Percentiles rank a stretch among this genome's conserved stretches.
Conservation (phyloP, 2,797 vertebrate genomes). For the Poeciliopsis paucimaculata region DNA sequence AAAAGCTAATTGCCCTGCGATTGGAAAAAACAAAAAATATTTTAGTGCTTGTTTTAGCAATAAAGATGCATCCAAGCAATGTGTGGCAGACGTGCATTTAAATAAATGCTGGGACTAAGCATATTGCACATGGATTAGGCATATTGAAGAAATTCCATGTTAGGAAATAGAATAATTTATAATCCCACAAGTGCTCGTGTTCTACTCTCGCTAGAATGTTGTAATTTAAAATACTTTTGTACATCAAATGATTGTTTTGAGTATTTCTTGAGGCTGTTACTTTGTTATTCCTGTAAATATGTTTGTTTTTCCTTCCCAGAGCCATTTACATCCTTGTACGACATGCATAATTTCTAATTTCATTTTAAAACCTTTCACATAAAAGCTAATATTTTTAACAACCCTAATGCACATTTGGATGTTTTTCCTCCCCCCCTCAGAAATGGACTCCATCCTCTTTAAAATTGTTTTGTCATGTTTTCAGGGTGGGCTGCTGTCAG, state of each 20-base stretch:
- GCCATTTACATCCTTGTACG: slow-evolving; percentile 28
- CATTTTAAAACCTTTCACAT: slow-evolving; percentile 16
- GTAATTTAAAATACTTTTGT: slow-evolving; percentile 77
- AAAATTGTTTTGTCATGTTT: slow-evolving; percentile 54
- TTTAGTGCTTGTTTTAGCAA: slow-evolving; percentile 54
- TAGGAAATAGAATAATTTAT: slow-evolving; percentile 78
- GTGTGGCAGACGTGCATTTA: slow-evolving; percentile 58
- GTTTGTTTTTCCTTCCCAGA: slow-evolving; percentile 43
- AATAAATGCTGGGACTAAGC: slow-evolving; percentile 57
- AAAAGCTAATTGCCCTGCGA: slow-evolving; percentile 38
- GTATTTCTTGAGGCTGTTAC: slow-evolving; percentile 63
- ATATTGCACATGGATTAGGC: slow-evolving; percentile 56
- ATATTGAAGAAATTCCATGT: slow-evolving; percentile 50
- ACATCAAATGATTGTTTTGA: slow-evolving; percentile 72
- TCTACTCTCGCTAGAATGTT: slow-evolving; percentile 71
- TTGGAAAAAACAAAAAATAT: slow-evolving; percentile 32
- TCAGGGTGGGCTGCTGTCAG: slow-evolving; percentile 59
- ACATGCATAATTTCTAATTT: slow-evolving; percentile 32
- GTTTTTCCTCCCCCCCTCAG: not conserved
- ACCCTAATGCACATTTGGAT: slow-evolving; percentile 23
- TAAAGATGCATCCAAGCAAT: slow-evolving; percentile 39
- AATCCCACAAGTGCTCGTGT: slow-evolving; percentile 73
- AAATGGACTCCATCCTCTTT: slow-evolving; percentile 16
- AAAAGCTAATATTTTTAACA: slow-evolving; percentile 19
- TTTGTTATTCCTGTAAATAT: slow-evolving; percentile 76